phyloP scores from a whole-genome alignment of 2,797 vertebrate species.

The Falco naumanni region DNA sequence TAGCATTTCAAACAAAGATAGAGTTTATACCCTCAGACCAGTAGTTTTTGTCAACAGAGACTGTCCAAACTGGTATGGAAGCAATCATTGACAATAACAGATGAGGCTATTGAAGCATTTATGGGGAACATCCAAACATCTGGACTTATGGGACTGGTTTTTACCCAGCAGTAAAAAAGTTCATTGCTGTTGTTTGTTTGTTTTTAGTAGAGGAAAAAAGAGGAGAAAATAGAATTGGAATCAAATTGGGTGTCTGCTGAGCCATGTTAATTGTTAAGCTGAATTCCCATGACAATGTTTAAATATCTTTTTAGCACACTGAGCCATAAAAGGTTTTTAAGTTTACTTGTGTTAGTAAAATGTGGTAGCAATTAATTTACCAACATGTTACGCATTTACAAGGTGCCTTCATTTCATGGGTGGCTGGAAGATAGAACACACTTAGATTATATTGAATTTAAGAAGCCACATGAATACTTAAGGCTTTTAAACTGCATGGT shows the following conservation, averaged over 20 bases:
- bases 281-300: neutral
- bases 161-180: neutral
- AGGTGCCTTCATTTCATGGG: constrained; percentile 52
- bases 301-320: constrained; percentile 20
- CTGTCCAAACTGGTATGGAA: neutral
- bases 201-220: neutral
- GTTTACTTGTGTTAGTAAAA: constrained; percentile 36
- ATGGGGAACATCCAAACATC: neutral
- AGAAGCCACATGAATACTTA: neutral
- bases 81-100: neutral
- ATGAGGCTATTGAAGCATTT: neutral
- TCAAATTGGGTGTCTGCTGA: constrained; percentile 24
- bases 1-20: neutral
- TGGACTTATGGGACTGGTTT: neutral
- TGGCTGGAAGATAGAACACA: constrained; percentile 28
- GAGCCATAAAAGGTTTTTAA: constrained; percentile 17
- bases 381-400: constrained; percentile 9
- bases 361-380: constrained; percentile 40
- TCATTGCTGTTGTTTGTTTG: neutral
- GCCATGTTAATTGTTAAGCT: neutral
- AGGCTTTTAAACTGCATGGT: neutral
- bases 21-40: neutral
- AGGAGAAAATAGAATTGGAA: neutral
- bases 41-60: neutral
- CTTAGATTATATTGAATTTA: constrained; percentile 11